Evolutionary conservation across 2,797 vertebrate species (phyloP), one percentile per base, ranked within the genome.

Genomic region (Sebastes taczanowskii): DNA sequence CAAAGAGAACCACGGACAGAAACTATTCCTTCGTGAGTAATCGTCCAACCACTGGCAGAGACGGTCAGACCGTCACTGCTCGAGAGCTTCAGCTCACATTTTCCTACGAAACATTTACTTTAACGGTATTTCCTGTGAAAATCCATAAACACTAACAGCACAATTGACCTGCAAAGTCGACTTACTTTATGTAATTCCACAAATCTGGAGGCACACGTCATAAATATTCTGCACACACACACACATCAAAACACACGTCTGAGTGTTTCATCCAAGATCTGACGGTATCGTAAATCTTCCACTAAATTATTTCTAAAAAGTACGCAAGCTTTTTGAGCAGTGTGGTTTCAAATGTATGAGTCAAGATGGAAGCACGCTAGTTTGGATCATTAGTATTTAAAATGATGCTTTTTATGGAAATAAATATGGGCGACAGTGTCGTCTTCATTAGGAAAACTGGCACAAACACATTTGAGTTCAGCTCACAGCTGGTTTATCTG

Each of bases 81-180:
- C 4, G 2, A 56, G 25, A 66, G 59, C 58, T 79, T 74, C 65
- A 65, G 8, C 78, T 87, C 86, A 89, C 9, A 88, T 80, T 92
- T 93, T 92, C 90, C 89, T 23, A 71, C 2, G 20, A 82, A 67
- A 89, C 88, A 42, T 89, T 83, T 83, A 80, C 66, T 72, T 85
- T 85, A 71, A 81, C 10, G 13, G 82, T 84, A 56, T 83, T 78
- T 89, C 60, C 78, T 80, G 72, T 69, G 73, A 83, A 82, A 82
- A 83, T 87, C 83, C 84, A 89, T 91, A 87, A 92, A 89, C 78
- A 85, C 71, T 11, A 49, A 73, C 46, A 4, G 78, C 84, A 78
- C 77, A 23, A 73, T 18, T 38, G 60, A 64, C 56, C 59, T 3
- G 60, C 53, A 20, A 42, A 34, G 63, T 89, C 78, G 3, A 75